Conservation (phyloP, 2,113 vertebrate species). For the Antechinus stuartii region DNA sequence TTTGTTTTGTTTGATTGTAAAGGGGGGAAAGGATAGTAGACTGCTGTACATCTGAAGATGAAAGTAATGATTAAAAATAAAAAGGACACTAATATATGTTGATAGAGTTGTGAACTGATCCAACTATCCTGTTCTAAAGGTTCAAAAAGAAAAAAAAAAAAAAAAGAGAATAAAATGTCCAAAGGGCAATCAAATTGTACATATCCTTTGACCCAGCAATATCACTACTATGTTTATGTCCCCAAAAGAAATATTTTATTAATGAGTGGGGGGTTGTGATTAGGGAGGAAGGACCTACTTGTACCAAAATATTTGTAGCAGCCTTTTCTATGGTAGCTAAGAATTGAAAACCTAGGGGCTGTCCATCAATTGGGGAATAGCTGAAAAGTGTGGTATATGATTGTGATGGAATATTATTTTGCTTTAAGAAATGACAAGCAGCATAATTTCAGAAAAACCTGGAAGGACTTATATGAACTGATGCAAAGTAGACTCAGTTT, state of each 20-base stretch:
- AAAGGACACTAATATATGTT: neutral
- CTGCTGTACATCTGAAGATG: neutral
- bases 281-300: no score
- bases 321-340: neutral
- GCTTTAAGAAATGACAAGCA: no score
- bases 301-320: no score
- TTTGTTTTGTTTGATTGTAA: neutral
- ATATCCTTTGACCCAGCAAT: neutral
- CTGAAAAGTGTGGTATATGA: neutral
- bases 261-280: no score
- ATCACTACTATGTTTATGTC: no score
- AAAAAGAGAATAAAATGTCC: neutral
- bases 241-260: no score
- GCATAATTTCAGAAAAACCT: neutral
- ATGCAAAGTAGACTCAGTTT: neutral
- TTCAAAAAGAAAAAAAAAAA: no score
- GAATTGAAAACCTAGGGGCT: neutral
- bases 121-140: neutral
- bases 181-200: neutral
- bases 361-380: neutral
- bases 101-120: neutral
- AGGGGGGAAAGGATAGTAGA: neutral
- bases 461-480: neutral
- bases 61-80: neutral
- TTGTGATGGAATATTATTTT: neutral